These are phyloP conservation scores for Bujurquina vittata DNA, from an alignment of 2,113 vertebrate species.

Conservation along the genomic window DNA sequence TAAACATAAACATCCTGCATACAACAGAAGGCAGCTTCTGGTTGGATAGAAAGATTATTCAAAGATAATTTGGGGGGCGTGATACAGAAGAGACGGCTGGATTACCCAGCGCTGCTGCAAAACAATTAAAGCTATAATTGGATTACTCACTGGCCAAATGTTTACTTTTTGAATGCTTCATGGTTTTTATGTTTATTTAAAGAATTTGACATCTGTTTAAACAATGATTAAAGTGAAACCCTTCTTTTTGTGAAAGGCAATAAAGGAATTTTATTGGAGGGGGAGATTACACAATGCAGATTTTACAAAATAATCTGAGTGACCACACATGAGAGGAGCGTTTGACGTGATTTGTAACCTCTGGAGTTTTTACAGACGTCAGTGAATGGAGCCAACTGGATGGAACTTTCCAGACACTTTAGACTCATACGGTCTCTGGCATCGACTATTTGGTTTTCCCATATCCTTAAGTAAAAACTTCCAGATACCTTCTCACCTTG, in stretches of 20 bases:
- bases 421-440: conserved; percentile 48
- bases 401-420: conserved; percentile 73
- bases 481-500: conserved; percentile 62
- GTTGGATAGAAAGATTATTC: conserved; percentile 77
- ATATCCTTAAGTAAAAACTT: conserved; percentile 55
- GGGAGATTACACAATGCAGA: conserved; percentile 40
- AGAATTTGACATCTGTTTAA: conserved; percentile 13
- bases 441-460: conserved; percentile 62
- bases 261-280: conserved; percentile 32
- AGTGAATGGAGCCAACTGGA: conserved; percentile 59
- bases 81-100: conserved; percentile 18
- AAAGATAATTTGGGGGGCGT: conserved; percentile 61
- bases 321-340: conserved; percentile 59
- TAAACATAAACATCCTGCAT: conserved; percentile 76
- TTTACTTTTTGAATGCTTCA: background rate
- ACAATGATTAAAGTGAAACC: conserved; percentile 10
- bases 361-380: conserved; percentile 71
- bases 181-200: background rate
- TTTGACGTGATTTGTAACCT: conserved; percentile 73
- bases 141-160: background rate
- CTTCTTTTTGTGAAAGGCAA: conserved; percentile 14
- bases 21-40: conserved; percentile 68
- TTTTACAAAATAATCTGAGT: conserved; percentile 51
- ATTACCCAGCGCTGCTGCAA: background rate
- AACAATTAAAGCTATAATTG: conserved; percentile 24